A percentile compares a stretch with the other conserved stretches of the same genome.
phyloP scores from a whole-genome alignment of 2,113 vertebrate species.

The Ardeotis arabs region DNA sequence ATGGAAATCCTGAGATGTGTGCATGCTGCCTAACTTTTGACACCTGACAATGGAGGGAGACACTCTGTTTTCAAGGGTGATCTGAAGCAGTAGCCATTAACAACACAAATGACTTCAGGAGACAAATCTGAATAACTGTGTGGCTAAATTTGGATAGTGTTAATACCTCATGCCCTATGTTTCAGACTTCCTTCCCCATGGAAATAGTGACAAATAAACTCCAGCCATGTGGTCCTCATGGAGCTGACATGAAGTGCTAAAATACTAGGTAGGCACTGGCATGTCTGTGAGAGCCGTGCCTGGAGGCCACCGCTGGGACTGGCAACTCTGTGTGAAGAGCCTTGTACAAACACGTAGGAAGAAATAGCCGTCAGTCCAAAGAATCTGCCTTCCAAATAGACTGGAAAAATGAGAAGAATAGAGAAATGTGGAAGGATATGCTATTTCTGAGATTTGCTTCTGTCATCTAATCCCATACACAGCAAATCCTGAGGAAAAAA shows the following conservation, averaged over 20 bases:
- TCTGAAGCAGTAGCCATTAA: neutral
- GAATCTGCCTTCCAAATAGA: neutral
- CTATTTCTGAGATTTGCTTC: neutral
- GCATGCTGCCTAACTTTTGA: neutral
- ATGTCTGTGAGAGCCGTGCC: neutral
- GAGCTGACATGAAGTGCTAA: neutral
- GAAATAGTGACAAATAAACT: conserved; percentile 15
- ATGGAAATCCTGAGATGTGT: neutral
- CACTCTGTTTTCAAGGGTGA: neutral
- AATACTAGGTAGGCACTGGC: neutral
- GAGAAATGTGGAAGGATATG: neutral
- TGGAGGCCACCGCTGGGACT: neutral
- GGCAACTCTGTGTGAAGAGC: neutral
- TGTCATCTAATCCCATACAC: neutral
- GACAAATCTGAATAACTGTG: neutral
- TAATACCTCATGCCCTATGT: neutral
- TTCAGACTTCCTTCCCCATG: neutral
- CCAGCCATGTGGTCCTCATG: neutral
- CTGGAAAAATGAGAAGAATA: neutral
- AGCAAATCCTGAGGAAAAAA: neutral
- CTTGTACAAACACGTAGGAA: neutral
- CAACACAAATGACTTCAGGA: neutral
- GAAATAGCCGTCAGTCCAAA: neutral
- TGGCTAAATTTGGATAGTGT: neutral
- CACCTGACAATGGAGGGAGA: neutral